Evolutionary conservation across 2,113 vertebrate species (phyloP).

Genomic region (Calyptomena viridis): DNA sequence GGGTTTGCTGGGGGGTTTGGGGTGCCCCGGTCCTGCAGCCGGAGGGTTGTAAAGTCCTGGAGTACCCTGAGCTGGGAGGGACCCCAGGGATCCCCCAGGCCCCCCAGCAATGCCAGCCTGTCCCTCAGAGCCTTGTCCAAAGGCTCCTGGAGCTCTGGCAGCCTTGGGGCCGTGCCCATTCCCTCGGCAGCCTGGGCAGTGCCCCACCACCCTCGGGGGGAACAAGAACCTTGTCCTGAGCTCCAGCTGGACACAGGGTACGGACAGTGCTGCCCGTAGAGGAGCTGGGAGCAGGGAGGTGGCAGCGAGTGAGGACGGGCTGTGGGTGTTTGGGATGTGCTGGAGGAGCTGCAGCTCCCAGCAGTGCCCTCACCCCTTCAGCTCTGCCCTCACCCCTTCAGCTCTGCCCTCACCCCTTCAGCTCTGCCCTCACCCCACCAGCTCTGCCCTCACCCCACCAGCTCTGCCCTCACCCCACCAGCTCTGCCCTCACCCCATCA

Average conservation of each 20-base stretch:
- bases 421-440: neutral
- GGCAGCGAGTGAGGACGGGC: neutral
- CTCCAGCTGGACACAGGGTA: neutral
- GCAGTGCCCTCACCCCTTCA: neutral
- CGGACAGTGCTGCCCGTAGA: neutral
- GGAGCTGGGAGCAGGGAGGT: neutral
- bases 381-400: neutral
- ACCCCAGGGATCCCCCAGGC: no score
- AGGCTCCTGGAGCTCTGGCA: no score
- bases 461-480: no score
- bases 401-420: neutral
- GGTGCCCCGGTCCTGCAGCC: neutral
- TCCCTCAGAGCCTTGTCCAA: no score
- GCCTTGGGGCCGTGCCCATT: neutral
- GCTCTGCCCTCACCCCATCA: no score
- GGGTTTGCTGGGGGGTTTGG: neutral
- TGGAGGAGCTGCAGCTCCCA: neutral
- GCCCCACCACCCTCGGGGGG: neutral
- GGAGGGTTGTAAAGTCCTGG: no score
- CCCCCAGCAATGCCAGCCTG: no score
- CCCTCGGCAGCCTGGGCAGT: neutral
- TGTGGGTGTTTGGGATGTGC: accelerated
- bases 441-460: no score
- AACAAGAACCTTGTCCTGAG: neutral
- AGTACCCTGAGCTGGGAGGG: no score